phyloP scores from a whole-genome alignment of 2,797 vertebrate genomes.

The Xyrichtys novacula region DNA sequence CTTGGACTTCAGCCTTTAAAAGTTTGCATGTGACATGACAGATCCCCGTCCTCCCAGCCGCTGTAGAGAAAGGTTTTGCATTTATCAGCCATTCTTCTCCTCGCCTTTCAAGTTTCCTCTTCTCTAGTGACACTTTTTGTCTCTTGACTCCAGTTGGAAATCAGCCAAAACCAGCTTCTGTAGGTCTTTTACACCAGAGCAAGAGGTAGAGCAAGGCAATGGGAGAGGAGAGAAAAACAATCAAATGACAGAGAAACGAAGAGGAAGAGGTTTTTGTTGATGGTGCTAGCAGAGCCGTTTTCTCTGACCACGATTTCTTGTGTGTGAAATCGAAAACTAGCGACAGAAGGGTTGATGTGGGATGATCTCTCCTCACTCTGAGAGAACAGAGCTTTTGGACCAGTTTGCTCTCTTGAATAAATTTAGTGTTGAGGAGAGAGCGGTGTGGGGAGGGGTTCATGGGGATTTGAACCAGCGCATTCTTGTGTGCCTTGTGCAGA shows the following conservation, averaged over 20 bases:
- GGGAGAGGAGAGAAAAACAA: background rate
- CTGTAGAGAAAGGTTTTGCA: constrained; percentile 9
- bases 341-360: constrained; percentile 14
- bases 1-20: background rate
- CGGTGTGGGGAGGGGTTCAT: constrained; percentile 81
- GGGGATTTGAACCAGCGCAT: constrained; percentile 97
- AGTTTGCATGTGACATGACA: background rate
- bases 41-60: background rate
- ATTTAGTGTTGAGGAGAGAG: constrained; percentile 84
- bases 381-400: constrained; percentile 85
- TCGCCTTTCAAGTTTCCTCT: constrained; percentile 47
- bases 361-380: constrained; percentile 62
- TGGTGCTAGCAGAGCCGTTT: constrained; percentile 7
- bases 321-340: constrained; percentile 4
- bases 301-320: constrained; percentile 4
- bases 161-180: constrained; percentile 68
- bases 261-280: constrained; percentile 28
- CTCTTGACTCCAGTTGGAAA: constrained; percentile 73
- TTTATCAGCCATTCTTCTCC: constrained; percentile 36
- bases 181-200: constrained; percentile 37
- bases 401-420: constrained; percentile 94
- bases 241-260: background rate
- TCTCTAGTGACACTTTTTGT: constrained; percentile 73
- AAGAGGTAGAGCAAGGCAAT: constrained; percentile 11
- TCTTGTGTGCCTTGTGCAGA: constrained; percentile 96